A percentile compares a stretch with the other conserved stretches of the same genome.
Evolutionary conservation across 2,797 vertebrate genomes (phyloP).

Genomic region (Chelmon rostratus): DNA sequence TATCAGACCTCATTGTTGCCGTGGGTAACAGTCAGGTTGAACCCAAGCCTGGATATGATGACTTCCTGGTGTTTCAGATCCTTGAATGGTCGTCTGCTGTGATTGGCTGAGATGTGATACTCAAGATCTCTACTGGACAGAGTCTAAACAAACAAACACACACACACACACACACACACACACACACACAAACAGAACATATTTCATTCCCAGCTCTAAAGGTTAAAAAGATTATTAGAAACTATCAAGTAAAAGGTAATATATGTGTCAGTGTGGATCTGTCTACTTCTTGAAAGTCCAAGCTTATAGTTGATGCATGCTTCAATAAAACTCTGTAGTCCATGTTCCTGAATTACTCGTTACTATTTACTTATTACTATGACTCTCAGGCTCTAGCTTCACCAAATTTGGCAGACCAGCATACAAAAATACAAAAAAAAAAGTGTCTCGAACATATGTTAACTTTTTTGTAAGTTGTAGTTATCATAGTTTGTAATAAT

Average conservation of each 20-base stretch:
- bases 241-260: not conserved
- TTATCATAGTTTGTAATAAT: not conserved
- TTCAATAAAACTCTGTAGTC: not conserved
- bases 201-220: conserved; percentile 5
- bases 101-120: conserved; percentile 90
- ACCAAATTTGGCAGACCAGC: not conserved
- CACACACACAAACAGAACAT: not conserved
- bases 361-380: no score
- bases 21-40: conserved; percentile 81
- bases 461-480: not conserved
- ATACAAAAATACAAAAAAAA: no score
- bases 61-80: conserved; percentile 83
- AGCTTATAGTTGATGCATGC: no score
- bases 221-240: conserved; percentile 1
- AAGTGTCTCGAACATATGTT: not conserved
- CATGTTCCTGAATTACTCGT: no score
- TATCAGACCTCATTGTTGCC: conserved; percentile 68
- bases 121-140: conserved; percentile 92
- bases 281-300: not conserved
- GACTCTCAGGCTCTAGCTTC: no score
- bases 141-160: conserved; percentile 75
- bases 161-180: conserved; percentile 1
- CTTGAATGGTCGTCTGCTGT: conserved; percentile 84
- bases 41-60: conserved; percentile 89
- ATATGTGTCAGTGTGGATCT: not conserved